phyloP scores from a whole-genome alignment of 2,113 vertebrate genomes.

The Sinocyclocheilus anshuiensis region DNA sequence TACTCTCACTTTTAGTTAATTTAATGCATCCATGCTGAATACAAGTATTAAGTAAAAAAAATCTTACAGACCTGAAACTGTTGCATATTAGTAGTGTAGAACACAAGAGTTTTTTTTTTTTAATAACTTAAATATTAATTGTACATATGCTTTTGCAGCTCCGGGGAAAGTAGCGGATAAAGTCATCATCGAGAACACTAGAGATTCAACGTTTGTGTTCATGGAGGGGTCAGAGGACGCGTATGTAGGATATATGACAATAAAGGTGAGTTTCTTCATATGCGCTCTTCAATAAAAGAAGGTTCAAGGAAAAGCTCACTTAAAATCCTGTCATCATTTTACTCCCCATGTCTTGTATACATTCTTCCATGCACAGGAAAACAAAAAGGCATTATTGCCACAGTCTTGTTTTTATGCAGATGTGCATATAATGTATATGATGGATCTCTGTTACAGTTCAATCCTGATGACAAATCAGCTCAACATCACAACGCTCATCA shows the following conservation, averaged over 20 bases:
- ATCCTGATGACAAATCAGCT: conserved; percentile 98
- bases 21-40: background rate
- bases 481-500: conserved; percentile 99
- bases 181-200: conserved; percentile 98
- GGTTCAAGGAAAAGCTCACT: background rate
- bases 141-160: conserved; percentile 74
- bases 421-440: conserved; percentile 8
- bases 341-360: background rate
- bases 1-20: background rate
- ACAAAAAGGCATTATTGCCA: background rate
- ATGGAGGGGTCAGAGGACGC: conserved; percentile 99
- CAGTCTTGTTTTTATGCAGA: background rate
- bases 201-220: conserved; percentile 98
- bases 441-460: conserved; percentile 82
- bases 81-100: background rate
- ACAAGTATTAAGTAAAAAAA: too few species aligned
- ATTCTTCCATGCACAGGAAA: background rate
- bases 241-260: conserved; percentile 98
- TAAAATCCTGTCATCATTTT: background rate
- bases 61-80: background rate
- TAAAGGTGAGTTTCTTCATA: conserved; percentile 83
- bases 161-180: conserved; percentile 99
- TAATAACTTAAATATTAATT: background rate
- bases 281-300: background rate
- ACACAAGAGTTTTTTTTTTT: background rate